These are phyloP conservation scores for Brevimyrus niger DNA, from an alignment of 2,113 vertebrate species.

Conservation along the genomic window DNA sequence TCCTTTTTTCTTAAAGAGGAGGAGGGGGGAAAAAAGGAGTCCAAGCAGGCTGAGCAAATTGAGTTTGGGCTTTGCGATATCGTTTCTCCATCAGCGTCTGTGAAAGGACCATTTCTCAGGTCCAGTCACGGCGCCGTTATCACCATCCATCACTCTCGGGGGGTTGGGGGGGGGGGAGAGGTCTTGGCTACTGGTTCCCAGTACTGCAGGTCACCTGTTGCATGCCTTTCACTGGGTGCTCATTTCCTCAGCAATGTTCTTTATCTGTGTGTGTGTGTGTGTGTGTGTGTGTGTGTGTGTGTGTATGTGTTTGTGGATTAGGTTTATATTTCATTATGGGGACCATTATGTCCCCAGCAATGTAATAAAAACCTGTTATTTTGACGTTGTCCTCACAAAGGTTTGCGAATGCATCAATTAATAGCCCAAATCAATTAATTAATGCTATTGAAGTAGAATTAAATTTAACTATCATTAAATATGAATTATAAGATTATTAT, in stretches of 20 bases:
- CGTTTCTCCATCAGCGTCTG: slow-evolving; percentile 33
- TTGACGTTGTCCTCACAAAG: too few species aligned
- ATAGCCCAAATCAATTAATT: too few species aligned
- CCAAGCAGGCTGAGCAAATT: slow-evolving; percentile 38
- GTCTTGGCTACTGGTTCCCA: not conserved
- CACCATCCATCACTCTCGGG: not conserved
- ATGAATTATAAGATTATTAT: too few species aligned
- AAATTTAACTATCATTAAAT: not conserved
- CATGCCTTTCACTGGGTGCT: not conserved
- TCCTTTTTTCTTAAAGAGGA: slow-evolving; percentile 19
- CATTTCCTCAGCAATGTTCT: not conserved
- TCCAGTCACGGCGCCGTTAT: not conserved
- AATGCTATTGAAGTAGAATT: not conserved
- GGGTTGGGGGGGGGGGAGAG: not conserved
- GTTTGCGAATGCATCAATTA: too few species aligned
- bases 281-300: not conserved
- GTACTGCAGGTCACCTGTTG: not conserved
- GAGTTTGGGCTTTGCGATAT: slow-evolving; percentile 52
- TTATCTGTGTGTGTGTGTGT: not conserved
- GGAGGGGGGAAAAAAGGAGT: not conserved
- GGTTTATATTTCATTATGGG: too few species aligned
- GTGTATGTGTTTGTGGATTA: too few species aligned
- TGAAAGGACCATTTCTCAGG: slow-evolving; percentile 30
- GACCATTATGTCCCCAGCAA: too few species aligned
- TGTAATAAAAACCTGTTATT: too few species aligned